Conservation (phyloP, 2,888 invertebrate species). For the Diaprepes abbreviatus region DNA sequence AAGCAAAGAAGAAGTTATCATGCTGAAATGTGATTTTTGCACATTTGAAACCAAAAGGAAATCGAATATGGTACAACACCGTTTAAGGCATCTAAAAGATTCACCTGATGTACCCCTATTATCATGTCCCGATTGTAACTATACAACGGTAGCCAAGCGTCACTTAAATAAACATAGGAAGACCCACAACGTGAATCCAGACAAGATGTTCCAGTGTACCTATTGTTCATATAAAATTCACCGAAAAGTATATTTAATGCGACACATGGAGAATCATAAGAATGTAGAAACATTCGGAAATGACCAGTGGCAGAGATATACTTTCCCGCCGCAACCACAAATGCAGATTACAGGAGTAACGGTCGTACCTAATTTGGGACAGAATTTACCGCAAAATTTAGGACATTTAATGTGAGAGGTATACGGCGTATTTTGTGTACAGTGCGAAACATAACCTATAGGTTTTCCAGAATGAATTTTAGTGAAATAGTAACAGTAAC, state of each 20-base stretch:
- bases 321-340: slow-evolving; percentile 40
- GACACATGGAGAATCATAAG: slow-evolving; percentile 47
- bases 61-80: slow-evolving; percentile 47
- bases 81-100: slow-evolving; percentile 44
- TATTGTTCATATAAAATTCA: slow-evolving; percentile 47
- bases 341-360: slow-evolving; percentile 41
- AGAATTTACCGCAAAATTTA: slow-evolving; percentile 31
- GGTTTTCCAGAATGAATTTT: no score
- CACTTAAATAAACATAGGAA: slow-evolving; percentile 46
- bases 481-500: no score
- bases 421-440: not conserved
- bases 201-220: slow-evolving; percentile 47
- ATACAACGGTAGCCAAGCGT: slow-evolving; percentile 44
- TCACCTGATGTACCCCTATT: slow-evolving; percentile 44
- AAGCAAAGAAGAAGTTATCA: slow-evolving; percentile 43
- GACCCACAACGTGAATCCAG: slow-evolving; percentile 47
- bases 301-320: slow-evolving; percentile 45
- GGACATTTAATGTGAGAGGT: slow-evolving; percentile 32
- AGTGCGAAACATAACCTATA: not conserved
- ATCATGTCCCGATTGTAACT: slow-evolving; percentile 47
- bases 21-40: slow-evolving; percentile 47
- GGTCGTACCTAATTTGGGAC: slow-evolving; percentile 45
- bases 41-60: slow-evolving; percentile 45
- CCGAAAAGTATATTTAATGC: slow-evolving; percentile 43
- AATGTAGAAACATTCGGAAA: slow-evolving; percentile 37